A percentile compares a stretch with the other conserved stretches of the same genome.
These are phyloP conservation scores for Halcyon badia DNA, from an alignment of 2,797 vertebrate species.

Conservation along the genomic window DNA sequence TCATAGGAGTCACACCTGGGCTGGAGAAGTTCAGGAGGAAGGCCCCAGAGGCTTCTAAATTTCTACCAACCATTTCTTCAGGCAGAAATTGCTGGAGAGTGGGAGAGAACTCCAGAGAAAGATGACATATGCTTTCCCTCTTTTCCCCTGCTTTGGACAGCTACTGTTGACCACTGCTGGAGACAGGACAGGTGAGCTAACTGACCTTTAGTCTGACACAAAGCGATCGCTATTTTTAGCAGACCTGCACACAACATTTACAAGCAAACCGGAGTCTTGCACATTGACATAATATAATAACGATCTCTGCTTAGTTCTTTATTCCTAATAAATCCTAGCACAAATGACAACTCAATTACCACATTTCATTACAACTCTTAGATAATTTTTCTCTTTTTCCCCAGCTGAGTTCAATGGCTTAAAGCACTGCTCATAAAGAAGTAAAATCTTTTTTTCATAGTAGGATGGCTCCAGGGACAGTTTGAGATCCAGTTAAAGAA, in stretches of 20 bases:
- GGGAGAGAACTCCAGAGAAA: neutral
- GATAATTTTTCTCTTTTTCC: constrained; percentile 41
- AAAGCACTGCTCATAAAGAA: constrained; percentile 19
- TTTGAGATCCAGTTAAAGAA: constrained; percentile 21
- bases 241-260: constrained; percentile 1
- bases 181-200: neutral
- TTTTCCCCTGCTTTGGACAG: neutral
- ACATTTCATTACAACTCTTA: constrained; percentile 37
- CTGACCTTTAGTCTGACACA: neutral
- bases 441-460: neutral
- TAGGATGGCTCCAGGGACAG: neutral
- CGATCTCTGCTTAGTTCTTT: constrained; percentile 36
- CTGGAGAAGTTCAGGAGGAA: neutral
- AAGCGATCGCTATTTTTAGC: neutral
- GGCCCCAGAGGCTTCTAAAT: neutral
- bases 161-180: neutral
- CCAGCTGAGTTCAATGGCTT: constrained; percentile 24
- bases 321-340: constrained; percentile 47
- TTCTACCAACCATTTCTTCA: neutral
- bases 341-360: constrained; percentile 56
- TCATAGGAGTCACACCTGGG: neutral
- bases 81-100: neutral
- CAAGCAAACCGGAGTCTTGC: neutral
- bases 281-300: neutral
- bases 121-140: neutral